Conservation (phyloP, 1,140 invertebrate genomes). For the Drosophila nebulosa region DNA sequence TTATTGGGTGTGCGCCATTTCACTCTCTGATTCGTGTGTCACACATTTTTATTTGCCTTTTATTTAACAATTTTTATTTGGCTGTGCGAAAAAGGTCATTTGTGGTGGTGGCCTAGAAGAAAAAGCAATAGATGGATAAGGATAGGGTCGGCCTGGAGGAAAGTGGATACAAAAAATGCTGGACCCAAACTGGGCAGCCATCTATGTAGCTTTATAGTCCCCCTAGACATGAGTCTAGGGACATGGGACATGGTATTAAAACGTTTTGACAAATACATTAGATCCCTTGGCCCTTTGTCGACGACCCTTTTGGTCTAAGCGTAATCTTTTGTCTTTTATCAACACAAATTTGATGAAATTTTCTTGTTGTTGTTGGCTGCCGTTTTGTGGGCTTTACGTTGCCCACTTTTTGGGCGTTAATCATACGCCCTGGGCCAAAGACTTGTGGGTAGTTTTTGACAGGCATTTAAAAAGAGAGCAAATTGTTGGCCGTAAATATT, state of each 20-base stretch:
- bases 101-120: constrained; percentile 51
- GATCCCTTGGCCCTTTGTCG: constrained; percentile 31
- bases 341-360: constrained; percentile 76
- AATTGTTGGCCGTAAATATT: not conserved
- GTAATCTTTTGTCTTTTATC: constrained; percentile 77
- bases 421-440: constrained; percentile 53
- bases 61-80: constrained; percentile 78
- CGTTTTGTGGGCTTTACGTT: constrained; percentile 54
- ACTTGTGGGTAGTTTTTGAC: constrained; percentile 44
- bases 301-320: constrained; percentile 31
- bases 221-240: constrained; percentile 8
- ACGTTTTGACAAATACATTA: constrained; percentile 76
- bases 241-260: constrained; percentile 49
- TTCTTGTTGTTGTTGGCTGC: constrained; percentile 31
- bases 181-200: constrained; percentile 17
- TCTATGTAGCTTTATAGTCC: constrained; percentile 54
- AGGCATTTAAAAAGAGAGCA: constrained; percentile 2
- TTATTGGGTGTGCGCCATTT: constrained; percentile 21
- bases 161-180: constrained; percentile 23
- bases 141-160: not conserved
- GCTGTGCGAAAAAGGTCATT: constrained; percentile 72
- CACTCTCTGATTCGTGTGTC: constrained; percentile 45
- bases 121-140: not conserved
- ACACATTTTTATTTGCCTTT: constrained; percentile 74
- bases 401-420: constrained; percentile 68